Evolutionary conservation across 2,888 invertebrate genomes (phyloP).

Genomic region (Eupeodes luniger): DNA sequence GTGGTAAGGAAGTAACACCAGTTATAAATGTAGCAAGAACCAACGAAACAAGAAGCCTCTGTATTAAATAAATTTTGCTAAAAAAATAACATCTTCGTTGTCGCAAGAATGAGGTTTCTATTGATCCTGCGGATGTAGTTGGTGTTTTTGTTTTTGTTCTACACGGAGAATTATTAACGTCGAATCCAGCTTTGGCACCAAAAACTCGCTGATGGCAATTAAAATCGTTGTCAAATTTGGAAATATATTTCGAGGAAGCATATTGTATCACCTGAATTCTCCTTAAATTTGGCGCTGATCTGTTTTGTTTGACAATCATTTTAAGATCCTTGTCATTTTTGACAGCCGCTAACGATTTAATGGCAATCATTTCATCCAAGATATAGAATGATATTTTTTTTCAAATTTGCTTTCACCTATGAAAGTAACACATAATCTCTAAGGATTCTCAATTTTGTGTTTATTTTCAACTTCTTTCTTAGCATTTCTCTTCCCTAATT

Average conservation of each 20-base stretch:
- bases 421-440: conserved; percentile 3
- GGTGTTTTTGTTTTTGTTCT: not conserved
- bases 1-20: conserved; percentile 85
- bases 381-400: not conserved
- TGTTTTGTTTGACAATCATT: not conserved
- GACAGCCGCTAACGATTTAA: not conserved
- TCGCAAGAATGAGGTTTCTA: conserved; percentile 1
- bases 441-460: not conserved
- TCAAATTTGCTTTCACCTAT: not conserved
- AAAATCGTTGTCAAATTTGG: conserved; percentile 33
- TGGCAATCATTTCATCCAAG: conserved; percentile 1
- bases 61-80: conserved; percentile 36
- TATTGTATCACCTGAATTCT: not conserved
- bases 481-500: not conserved
- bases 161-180: not conserved
- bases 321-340: not conserved
- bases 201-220: conserved; percentile 50
- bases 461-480: not conserved
- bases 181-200: not conserved
- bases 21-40: conserved; percentile 76
- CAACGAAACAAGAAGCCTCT: conserved; percentile 51
- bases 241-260: not conserved
- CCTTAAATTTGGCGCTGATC: not conserved
- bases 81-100: conserved; percentile 9
- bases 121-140: not conserved